These are phyloP conservation scores for Temnothorax ravouxi DNA, from an alignment of 2,888 invertebrate genomes.

Conservation along the genomic window DNA sequence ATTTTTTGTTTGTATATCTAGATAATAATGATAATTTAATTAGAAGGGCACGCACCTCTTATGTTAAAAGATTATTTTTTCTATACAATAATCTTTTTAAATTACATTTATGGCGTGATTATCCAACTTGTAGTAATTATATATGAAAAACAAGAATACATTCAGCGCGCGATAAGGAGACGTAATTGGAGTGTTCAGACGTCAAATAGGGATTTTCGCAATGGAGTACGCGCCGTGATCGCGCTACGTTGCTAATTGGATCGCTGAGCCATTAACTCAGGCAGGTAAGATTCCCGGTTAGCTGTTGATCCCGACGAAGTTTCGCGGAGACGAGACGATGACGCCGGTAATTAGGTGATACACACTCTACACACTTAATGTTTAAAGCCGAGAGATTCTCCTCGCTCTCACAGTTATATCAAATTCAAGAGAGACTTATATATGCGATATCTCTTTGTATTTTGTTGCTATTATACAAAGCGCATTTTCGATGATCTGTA, in stretches of 20 bases:
- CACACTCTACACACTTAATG: conserved; percentile 18
- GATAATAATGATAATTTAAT: not conserved
- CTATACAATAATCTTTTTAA: not conserved
- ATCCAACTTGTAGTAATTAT: not conserved
- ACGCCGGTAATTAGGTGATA: conserved; percentile 62
- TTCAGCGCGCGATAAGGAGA: not conserved
- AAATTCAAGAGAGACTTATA: not conserved
- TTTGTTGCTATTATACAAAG: not conserved
- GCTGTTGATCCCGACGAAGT: conserved; percentile 64
- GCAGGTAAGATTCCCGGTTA: conserved; percentile 65
- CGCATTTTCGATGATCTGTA: not conserved
- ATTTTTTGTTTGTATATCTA: not conserved
- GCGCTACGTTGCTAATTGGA: conserved; percentile 67
- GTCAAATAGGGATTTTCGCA: conserved; percentile 50
- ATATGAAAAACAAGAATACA: not conserved
- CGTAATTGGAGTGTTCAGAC: conserved; percentile 30
- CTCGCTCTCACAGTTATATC: not conserved
- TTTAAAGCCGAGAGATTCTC: conserved; percentile 45
- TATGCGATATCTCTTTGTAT: not conserved
- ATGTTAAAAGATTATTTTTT: not conserved
- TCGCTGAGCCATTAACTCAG: conserved; percentile 67
- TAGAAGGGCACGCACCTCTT: not conserved
- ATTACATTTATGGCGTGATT: not conserved
- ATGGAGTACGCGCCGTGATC: conserved; percentile 54
- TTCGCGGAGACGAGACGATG: conserved; percentile 56